Evolutionary conservation across 2,888 invertebrate species (phyloP).

Genomic region (Rugalucina vietnamica): DNA sequence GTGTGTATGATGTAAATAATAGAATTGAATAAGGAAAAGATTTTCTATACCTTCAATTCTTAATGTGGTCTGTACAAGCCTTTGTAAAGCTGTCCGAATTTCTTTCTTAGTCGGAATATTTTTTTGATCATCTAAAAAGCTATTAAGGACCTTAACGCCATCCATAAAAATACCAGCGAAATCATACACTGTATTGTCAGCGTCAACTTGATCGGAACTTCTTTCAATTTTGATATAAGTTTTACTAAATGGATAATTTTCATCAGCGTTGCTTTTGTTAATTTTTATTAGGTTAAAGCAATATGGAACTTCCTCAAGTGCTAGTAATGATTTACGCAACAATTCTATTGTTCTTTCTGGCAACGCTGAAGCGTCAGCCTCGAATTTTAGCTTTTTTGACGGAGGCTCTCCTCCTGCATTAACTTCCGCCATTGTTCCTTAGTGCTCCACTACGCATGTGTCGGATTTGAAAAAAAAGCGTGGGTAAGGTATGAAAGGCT

Average conservation of each 20-base stretch:
- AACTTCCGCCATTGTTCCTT: not conserved
- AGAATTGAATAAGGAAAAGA: too few relatives aligned
- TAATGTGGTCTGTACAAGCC: constrained; percentile 2
- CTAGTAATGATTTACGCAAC: not conserved
- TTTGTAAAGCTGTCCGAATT: not conserved
- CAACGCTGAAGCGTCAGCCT: not conserved
- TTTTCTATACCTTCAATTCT: too few relatives aligned
- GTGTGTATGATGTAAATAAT: too few relatives aligned
- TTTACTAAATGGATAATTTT: not conserved
- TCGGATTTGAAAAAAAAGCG: too few relatives aligned
- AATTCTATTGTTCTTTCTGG: not conserved
- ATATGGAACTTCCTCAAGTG: not conserved
- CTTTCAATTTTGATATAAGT: not conserved
- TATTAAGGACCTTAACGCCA: not conserved
- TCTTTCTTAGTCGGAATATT: not conserved
- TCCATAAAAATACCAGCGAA: not conserved
- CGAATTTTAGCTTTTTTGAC: not conserved
- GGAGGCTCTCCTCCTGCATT: not conserved
- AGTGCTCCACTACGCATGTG: too few relatives aligned
- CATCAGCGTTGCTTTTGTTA: not conserved
- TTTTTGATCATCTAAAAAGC: not conserved
- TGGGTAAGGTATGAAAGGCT: too few relatives aligned
- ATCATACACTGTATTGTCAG: not conserved
- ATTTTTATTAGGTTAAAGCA: not conserved
- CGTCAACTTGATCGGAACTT: not conserved